Evolutionary conservation across 2,888 invertebrate species (phyloP), one percentile per base, ranked within the genome.

Genomic region (Cephus sareptanus): DNA sequence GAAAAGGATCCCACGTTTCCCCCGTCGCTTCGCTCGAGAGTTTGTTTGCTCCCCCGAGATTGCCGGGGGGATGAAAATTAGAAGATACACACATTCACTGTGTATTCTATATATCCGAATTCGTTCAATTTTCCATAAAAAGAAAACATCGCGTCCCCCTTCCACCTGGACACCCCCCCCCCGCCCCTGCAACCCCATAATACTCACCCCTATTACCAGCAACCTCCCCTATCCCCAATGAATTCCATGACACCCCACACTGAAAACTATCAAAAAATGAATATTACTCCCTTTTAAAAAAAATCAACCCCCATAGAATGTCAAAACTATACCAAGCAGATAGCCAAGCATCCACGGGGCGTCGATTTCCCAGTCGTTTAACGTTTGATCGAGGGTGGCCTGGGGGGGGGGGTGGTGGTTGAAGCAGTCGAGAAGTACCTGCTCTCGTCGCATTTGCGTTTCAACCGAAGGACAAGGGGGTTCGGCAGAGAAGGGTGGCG

Each of bases 281-380:
- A 56, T 56, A 56, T 15, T 6, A 23, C 40, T 23, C 23, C 23
- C 56, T 56, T 56, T 15, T 1, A 23, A 56, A 23, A 6, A 56
- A 56, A 35, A 23, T 23, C 9, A 23, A 9, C 56, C 56, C 15
- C 56, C 9, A 23, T 9, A 23, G 1, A 56, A 23, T 56, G 0
- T 56, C 23, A 9, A 56, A 56, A 56, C 0, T 23, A 9, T 23
- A 9, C 56, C 56, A 56, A 56, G 56, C 0, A 56, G 56, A 69
- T 73, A 77, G 77, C 74, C 76, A 78, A 77, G 35, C 75, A 71
- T 75, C 77, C 40, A 23, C 35, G 56, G n/a, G 83, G 85, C 85
- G 85, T 85, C 87, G 87, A 89, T 89, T 89, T 89, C 87, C 87
- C 87, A 84, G 86, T 85, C 90, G 86, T 88, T 89, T 87, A 87